Percentiles rank a stretch among this genome's conserved stretches.
Conservation (phyloP, 2,113 vertebrate species). For the Percina caprodes region DNA sequence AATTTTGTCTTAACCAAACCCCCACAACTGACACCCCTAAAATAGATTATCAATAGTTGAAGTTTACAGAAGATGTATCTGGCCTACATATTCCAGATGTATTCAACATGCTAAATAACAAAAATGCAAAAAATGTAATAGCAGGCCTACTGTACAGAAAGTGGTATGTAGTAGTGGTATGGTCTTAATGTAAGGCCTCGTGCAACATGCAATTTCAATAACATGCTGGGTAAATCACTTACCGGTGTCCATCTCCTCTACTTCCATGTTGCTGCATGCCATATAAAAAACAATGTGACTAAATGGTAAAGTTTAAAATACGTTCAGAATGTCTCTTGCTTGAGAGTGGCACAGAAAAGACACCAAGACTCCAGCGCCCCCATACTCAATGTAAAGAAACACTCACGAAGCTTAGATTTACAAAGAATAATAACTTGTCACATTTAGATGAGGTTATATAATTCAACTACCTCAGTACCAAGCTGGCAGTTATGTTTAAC, state of each 20-base stretch:
- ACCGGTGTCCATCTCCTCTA: constrained; percentile 81
- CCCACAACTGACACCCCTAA: neutral
- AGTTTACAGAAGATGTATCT: neutral
- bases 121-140: neutral
- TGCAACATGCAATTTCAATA: neutral
- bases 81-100: neutral
- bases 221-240: constrained; percentile 54
- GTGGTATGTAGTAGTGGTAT: neutral
- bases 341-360: neutral
- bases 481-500: constrained; percentile 8
- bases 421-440: neutral
- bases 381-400: constrained; percentile 9
- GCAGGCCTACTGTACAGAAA: neutral
- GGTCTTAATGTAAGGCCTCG: neutral
- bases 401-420: neutral
- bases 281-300: constrained; percentile 43
- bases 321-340: neutral
- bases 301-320: neutral
- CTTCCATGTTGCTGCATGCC: constrained; percentile 83
- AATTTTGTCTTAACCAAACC: neutral
- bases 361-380: neutral
- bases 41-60: neutral
- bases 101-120: neutral
- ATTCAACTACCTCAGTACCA: constrained; percentile 14
- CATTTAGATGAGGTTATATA: constrained; percentile 13